phyloP scores from a whole-genome alignment of 2,888 invertebrate genomes.

The Stomorhina lunata region DNA sequence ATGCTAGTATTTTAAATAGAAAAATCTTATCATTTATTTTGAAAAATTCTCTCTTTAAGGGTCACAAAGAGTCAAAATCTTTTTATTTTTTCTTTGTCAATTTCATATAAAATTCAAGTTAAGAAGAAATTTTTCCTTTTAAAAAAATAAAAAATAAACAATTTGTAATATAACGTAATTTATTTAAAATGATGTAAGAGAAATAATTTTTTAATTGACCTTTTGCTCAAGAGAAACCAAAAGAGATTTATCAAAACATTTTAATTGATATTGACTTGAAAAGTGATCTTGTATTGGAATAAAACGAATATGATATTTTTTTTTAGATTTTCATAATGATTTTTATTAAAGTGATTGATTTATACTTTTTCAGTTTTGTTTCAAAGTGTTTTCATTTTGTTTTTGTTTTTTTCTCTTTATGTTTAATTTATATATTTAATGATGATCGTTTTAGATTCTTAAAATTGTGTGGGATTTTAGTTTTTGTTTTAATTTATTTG shows the following conservation, averaged over 20 bases:
- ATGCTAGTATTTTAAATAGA: neutral
- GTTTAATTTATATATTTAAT: too few relatives aligned
- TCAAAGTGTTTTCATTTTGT: constrained; percentile 32
- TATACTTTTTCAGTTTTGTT: constrained; percentile 30
- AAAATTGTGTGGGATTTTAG: neutral
- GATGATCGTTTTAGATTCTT: constrained; percentile 29
- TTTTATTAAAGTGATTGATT: constrained; percentile 66
- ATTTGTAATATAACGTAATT: neutral
- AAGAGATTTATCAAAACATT: too few relatives aligned
- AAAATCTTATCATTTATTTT: constrained; percentile 39
- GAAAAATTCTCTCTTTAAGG: constrained; percentile 12
- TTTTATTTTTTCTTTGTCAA: constrained; percentile 19
- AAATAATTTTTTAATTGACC: constrained; percentile 9
- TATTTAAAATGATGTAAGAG: neutral
- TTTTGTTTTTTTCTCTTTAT: constrained; percentile 30
- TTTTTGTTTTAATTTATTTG: neutral
- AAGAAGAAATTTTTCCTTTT: neutral
- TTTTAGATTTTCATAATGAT: constrained; percentile 60
- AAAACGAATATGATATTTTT: constrained; percentile 22
- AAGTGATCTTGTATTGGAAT: constrained; percentile 22
- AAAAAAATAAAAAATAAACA: neutral
- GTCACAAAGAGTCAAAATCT: constrained; percentile 38
- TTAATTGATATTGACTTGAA: constrained; percentile 28
- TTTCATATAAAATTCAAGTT: constrained; percentile 36
- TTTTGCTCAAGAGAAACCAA: neutral